Conservation (phyloP, 2,888 invertebrate genomes). For the Leucoptera coffeella region DNA sequence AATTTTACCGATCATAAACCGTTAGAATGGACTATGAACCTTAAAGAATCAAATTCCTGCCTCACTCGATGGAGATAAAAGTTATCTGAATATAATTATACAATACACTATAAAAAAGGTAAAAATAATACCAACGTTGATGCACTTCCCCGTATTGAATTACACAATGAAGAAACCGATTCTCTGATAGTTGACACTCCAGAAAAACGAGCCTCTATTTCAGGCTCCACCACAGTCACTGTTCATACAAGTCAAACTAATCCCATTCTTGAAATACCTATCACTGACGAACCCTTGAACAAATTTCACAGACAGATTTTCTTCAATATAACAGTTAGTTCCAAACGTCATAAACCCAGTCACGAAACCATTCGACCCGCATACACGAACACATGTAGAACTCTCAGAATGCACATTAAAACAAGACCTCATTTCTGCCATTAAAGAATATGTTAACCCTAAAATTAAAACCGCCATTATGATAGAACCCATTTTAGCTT, state of each 20-base stretch:
- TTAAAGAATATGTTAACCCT: too few species aligned
- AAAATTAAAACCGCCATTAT: background rate
- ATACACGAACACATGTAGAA: conserved; percentile 1
- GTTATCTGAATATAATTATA: too few species aligned
- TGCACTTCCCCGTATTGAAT: conserved; percentile 8
- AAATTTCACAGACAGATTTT: conserved; percentile 1
- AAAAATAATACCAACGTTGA: conserved; percentile 7
- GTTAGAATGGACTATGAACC: too few species aligned
- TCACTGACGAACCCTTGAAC: conserved; percentile 1
- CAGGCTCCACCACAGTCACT: too few species aligned
- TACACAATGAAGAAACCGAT: conserved; percentile 15
- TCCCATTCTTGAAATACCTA: too few species aligned
- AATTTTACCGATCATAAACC: conserved; percentile 18
- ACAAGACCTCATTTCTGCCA: too few species aligned
- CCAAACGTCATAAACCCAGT: background rate
- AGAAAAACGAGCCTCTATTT: conserved; percentile 5
- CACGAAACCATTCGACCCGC: conserved; percentile 1
- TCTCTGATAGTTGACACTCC: conserved; percentile 12
- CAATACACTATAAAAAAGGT: too few species aligned
- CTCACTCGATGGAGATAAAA: too few species aligned
- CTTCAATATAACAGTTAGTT: too few species aligned
- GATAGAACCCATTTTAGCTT: background rate
- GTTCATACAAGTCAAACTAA: conserved; percentile 1
- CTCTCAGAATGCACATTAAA: conserved; percentile 1
- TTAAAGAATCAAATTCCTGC: too few species aligned